phyloP scores from a whole-genome alignment of 2,113 vertebrate species.

The Trinectes maculatus region DNA sequence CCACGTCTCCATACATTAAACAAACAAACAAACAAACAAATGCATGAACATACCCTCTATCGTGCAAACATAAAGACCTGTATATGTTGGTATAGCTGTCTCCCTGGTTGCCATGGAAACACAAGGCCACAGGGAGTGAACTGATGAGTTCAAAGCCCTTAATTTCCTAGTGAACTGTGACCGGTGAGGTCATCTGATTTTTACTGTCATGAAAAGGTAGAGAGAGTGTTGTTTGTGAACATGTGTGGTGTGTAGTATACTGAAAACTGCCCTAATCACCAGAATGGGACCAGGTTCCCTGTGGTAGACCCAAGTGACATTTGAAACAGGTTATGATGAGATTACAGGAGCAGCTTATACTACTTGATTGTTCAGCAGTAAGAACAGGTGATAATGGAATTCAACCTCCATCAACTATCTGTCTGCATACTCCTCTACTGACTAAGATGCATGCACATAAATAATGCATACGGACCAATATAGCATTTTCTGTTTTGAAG shows the following conservation, averaged over 20 bases:
- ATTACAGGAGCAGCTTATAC: constrained; percentile 77
- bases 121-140: constrained; percentile 64
- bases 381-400: constrained; percentile 57
- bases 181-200: constrained; percentile 40
- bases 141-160: constrained; percentile 74
- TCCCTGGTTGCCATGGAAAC: constrained; percentile 81
- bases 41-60: not conserved
- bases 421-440: constrained; percentile 48
- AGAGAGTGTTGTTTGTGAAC: constrained; percentile 5
- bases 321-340: constrained; percentile 21
- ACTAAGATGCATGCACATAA: not conserved
- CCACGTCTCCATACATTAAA: constrained; percentile 72
- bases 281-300: constrained; percentile 24
- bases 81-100: constrained; percentile 19
- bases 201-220: constrained; percentile 43
- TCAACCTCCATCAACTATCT: constrained; percentile 73
- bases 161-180: constrained; percentile 75
- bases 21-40: constrained; percentile 10
- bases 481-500: constrained; percentile 7
- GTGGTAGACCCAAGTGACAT: constrained; percentile 40
- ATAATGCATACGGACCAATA: not conserved
- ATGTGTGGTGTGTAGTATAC: constrained; percentile 8
- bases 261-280: no score
- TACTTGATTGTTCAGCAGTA: constrained; percentile 76
- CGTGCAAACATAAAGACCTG: constrained; percentile 22